Evolutionary conservation across 2,113 vertebrate genomes (phyloP), one percentile per base, ranked within the genome.

Genomic region (Crotalus viridis): DNA sequence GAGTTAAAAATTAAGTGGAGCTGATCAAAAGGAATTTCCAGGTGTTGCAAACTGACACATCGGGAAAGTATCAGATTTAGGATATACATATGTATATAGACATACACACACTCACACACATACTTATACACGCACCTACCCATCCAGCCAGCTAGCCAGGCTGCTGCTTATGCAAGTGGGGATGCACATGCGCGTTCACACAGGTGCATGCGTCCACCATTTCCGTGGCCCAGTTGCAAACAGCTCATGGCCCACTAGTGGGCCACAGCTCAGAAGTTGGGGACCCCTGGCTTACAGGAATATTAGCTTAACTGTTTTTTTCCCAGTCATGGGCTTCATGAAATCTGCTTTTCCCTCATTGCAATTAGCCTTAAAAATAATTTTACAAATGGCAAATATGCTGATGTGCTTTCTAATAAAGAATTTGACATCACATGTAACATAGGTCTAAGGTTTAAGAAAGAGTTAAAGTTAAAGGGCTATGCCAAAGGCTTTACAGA

Each of bases 151-250:
- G 4, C 48, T 7, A 48, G 48, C 48, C 48, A 48, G 48, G 48
- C 48, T 48, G 7, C 28, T n/a, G 4, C 12, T 64, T 10, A 13
- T 4, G 10, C 61, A n/a, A 64, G 61, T n/a, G 28, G 28, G 13
- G 61, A 13, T 4, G n/a, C 10, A 56, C 1, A 64, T 64, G 26
- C 0, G 24, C 10, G 0, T 64, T 0, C 3, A 1, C 3, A 4
- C 10, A 13, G 10, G 5, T 28, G 28, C 61, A 64, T 12, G 28
- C 0, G 10, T 4, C 26, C 28, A 4, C 26, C 61, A 64, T 64
- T 64, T 64, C 61, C 10, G 3, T n/a, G 12, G 64, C 12, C 28
- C 1, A 2, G 64, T 69, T 69, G 28, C 64, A 69, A 33, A 69
- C 12, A n/a, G 28, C 28, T 69, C 64, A 69, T 1, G 4, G 28